Evolutionary conservation across 2,797 vertebrate genomes (phyloP).

Genomic region (Tarsius wallacei): DNA sequence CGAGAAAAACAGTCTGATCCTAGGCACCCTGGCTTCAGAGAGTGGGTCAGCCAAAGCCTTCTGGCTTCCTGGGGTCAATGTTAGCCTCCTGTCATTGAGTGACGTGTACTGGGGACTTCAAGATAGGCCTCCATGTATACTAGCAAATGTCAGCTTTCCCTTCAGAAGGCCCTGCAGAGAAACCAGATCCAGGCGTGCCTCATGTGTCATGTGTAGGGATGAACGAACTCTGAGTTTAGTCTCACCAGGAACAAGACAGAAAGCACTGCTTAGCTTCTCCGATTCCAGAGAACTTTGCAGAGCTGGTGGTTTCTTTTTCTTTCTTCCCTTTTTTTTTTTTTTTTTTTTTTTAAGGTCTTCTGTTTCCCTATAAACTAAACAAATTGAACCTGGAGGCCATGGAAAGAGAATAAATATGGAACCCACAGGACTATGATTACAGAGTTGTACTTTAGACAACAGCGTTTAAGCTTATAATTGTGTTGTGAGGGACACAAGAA

Average conservation of each 20-base stretch:
- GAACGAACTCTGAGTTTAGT: neutral
- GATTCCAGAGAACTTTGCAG: constrained; percentile 39
- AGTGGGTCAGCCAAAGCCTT: neutral
- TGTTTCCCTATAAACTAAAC: constrained; percentile 49
- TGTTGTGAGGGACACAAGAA: constrained; percentile 72
- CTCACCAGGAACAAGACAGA: neutral
- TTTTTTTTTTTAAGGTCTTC: constrained; percentile 50
- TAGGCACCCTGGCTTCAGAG: neutral
- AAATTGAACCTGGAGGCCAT: constrained; percentile 44
- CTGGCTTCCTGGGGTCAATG: neutral
- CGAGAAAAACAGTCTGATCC: neutral
- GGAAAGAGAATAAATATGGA: constrained; percentile 74
- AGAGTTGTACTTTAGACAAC: constrained; percentile 74
- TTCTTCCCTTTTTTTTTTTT: neutral
- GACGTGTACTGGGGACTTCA: neutral
- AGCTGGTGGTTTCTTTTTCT: constrained; percentile 25
- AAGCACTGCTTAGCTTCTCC: neutral
- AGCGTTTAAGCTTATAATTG: constrained; percentile 68
- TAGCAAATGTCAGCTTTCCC: neutral
- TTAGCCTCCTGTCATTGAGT: neutral
- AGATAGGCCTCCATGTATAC: neutral
- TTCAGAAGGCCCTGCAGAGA: neutral
- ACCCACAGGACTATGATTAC: constrained; percentile 73
- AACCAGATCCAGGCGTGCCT: neutral
- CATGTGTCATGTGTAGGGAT: neutral